phyloP scores from a whole-genome alignment of 2,888 invertebrate species.

The Dascillus cervinus region DNA sequence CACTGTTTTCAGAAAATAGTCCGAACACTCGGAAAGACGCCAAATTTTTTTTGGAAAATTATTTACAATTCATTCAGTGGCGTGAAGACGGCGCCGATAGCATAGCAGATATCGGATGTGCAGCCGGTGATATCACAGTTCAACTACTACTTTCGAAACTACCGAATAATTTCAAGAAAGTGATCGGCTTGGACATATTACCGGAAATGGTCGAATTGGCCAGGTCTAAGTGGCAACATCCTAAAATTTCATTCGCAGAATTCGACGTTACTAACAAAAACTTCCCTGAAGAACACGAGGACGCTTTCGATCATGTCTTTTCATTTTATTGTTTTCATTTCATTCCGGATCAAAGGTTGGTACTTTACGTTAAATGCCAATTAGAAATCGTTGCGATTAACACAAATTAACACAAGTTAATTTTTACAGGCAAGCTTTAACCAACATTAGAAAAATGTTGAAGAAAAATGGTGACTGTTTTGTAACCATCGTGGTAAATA shows the following conservation, averaged over 20 bases:
- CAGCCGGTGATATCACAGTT: slow-evolving; percentile 62
- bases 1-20: no score
- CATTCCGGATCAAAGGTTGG: slow-evolving; percentile 66
- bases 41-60: slow-evolving; percentile 56
- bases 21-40: no score
- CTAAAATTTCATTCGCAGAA: slow-evolving; percentile 44
- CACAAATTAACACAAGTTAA: slow-evolving; percentile 48
- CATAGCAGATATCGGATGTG: slow-evolving; percentile 68
- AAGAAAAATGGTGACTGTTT: slow-evolving; percentile 60
- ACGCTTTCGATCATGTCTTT: slow-evolving; percentile 58
- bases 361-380: no score
- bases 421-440: no score
- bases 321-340: slow-evolving; percentile 77
- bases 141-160: slow-evolving; percentile 56
- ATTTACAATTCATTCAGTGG: slow-evolving; percentile 46
- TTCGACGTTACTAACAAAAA: slow-evolving; percentile 52
- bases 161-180: slow-evolving; percentile 45
- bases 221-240: slow-evolving; percentile 44
- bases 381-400: no score
- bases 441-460: slow-evolving; percentile 62
- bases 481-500: slow-evolving; percentile 59
- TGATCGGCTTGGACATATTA: slow-evolving; percentile 64
- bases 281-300: slow-evolving; percentile 44
- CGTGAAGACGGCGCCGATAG: slow-evolving; percentile 43
- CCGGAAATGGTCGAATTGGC: slow-evolving; percentile 64